phyloP scores from a whole-genome alignment of 2,888 invertebrate genomes.

The Diarsia dahlii region DNA sequence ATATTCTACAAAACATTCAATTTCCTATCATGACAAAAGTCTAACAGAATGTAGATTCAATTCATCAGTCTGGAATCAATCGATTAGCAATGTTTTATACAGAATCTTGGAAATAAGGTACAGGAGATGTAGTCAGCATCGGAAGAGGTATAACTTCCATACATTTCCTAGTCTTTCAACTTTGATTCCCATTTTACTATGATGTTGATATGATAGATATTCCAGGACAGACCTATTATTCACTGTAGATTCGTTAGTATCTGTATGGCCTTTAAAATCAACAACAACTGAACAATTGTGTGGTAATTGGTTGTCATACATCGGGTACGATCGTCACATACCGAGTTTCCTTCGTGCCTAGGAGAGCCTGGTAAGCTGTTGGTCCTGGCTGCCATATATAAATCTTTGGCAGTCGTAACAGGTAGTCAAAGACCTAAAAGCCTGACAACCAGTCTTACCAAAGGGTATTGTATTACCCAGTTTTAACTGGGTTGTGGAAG shows the following conservation, averaged over 20 bases:
- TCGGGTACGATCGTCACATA: too few species aligned
- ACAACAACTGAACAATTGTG: background rate
- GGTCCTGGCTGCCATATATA: too few species aligned
- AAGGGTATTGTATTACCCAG: too few species aligned
- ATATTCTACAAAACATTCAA: background rate
- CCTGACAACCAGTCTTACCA: too few species aligned
- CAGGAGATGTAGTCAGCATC: background rate
- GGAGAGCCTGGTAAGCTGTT: too few species aligned
- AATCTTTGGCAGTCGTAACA: too few species aligned
- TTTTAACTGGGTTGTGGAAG: too few species aligned
- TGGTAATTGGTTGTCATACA: background rate
- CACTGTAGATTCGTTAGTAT: background rate
- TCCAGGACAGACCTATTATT: background rate
- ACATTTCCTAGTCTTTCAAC: background rate
- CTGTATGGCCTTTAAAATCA: background rate
- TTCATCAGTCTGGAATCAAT: background rate
- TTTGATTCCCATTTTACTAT: background rate
- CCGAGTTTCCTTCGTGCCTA: too few species aligned
- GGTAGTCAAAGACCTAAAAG: too few species aligned
- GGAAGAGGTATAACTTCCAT: background rate
- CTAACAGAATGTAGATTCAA: background rate
- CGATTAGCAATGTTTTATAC: background rate
- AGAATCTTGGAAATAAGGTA: background rate
- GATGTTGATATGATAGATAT: background rate
- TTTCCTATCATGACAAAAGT: background rate